Conservation (phyloP, 2,113 vertebrate genomes). For the Saguinus midas region DNA sequence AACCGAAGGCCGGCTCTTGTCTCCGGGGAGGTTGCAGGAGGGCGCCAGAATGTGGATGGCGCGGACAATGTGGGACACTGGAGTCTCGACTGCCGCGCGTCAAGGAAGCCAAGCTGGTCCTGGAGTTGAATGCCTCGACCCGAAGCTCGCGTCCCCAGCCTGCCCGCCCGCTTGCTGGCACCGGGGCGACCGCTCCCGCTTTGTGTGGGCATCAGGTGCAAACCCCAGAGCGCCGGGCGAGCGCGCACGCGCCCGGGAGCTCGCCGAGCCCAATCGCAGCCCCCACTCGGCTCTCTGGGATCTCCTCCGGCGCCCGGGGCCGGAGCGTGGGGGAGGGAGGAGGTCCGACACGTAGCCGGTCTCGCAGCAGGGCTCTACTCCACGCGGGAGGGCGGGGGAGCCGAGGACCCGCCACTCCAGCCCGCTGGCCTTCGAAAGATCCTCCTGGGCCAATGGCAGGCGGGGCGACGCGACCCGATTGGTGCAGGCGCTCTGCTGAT, state of each 20-base stretch:
- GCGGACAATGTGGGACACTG: background rate
- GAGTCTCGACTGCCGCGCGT: background rate
- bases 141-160: background rate
- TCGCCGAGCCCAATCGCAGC: background rate
- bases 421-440: conserved; percentile 79
- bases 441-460: conserved; percentile 78
- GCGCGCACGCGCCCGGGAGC: background rate
- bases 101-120: background rate
- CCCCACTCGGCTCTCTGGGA: background rate
- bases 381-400: conserved; percentile 47
- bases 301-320: background rate
- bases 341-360: conserved; percentile 46
- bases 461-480: conserved; percentile 75
- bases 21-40: background rate
- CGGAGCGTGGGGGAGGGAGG: background rate
- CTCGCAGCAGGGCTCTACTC: background rate
- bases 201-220: conserved; percentile 51
- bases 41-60: background rate
- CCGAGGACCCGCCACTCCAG: conserved; percentile 47
- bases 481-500: conserved; percentile 79
- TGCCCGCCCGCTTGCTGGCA: background rate
- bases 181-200: background rate
- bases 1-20: background rate
- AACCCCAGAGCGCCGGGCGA: no score
- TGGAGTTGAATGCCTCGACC: fast-evolving